Percentiles rank a stretch among this genome's conserved stretches.
Evolutionary conservation across 2,888 invertebrate species (phyloP).

Genomic region (Dasysyrphus tricinctus): DNA sequence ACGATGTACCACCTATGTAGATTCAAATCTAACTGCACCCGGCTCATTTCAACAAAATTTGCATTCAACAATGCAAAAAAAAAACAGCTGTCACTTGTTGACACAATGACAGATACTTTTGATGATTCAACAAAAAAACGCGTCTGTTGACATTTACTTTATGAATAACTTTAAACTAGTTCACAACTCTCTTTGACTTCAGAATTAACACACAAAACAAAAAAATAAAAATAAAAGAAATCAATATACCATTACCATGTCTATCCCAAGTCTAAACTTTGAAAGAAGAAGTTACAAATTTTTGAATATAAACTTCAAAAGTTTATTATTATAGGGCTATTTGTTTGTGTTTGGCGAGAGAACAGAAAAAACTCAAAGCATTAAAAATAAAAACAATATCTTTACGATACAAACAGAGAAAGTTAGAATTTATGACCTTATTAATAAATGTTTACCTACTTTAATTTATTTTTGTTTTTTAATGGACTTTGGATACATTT

Average conservation of each 20-base stretch:
- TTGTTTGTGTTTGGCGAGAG: constrained; percentile 8
- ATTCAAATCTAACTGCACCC: neutral
- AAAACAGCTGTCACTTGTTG: constrained; percentile 10
- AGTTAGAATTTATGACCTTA: constrained; percentile 16
- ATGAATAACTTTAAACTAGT: constrained; percentile 11
- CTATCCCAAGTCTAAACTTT: neutral
- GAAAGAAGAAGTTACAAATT: neutral
- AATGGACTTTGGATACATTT: constrained; percentile 4
- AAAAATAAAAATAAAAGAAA: neutral
- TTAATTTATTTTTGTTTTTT: neutral
- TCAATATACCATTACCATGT: too few relatives aligned
- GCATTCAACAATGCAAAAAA: constrained; percentile 25
- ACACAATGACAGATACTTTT: constrained; percentile 31
- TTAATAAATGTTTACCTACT: constrained; percentile 17
- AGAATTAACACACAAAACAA: neutral
- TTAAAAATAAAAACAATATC: constrained; percentile 1
- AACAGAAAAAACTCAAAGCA: neutral
- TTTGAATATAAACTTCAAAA: neutral
- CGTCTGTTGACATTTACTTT: constrained; percentile 11
- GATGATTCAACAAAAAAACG: constrained; percentile 1
- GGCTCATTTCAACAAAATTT: neutral
- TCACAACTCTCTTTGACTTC: constrained; percentile 2
- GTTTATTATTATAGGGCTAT: neutral
- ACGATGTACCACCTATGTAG: neutral
- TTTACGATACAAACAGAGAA: constrained; percentile 7